Percentiles rank a stretch among this genome's conserved stretches.
Conservation (phyloP, 2,888 invertebrate genomes). For the Pollenia amentaria region DNA sequence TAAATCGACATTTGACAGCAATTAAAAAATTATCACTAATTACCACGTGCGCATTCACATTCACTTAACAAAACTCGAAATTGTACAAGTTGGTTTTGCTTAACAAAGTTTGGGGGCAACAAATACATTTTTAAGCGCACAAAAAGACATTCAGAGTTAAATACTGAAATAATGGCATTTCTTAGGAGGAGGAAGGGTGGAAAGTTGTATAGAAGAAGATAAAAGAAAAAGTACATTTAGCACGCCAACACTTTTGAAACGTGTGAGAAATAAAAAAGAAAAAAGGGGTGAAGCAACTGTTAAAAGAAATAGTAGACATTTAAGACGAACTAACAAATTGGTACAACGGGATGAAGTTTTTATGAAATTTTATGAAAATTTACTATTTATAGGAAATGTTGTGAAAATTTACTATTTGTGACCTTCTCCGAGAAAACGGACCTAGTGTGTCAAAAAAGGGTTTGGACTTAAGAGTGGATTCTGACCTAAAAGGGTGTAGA, state of each 20-base stretch:
- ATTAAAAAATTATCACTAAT: constrained; percentile 84
- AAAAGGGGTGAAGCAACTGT: background rate
- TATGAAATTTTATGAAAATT: too few species aligned
- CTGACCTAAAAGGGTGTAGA: too few species aligned
- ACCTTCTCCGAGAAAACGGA: too few species aligned
- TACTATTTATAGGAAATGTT: too few species aligned
- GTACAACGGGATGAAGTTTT: background rate
- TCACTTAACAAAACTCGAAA: constrained; percentile 70
- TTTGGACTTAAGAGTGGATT: too few species aligned
- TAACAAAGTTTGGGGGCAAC: constrained; percentile 18
- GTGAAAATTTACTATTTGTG: too few species aligned
- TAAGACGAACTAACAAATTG: constrained; percentile 2
- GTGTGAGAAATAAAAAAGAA: background rate
- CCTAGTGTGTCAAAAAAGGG: too few species aligned
- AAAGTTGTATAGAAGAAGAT: background rate
- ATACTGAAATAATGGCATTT: constrained; percentile 49
- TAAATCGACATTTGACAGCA: constrained; percentile 83
- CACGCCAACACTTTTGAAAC: constrained; percentile 67
- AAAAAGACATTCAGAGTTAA: constrained; percentile 41
- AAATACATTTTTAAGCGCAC: constrained; percentile 41
- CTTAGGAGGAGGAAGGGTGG: background rate
- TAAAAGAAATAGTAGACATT: background rate
- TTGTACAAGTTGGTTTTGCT: constrained; percentile 62
- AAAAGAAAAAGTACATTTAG: constrained; percentile 59
- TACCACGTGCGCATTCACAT: constrained; percentile 81